Evolutionary conservation across 2,797 vertebrate genomes (phyloP).

Genomic region (Enteromius thamalakanensis): DNA sequence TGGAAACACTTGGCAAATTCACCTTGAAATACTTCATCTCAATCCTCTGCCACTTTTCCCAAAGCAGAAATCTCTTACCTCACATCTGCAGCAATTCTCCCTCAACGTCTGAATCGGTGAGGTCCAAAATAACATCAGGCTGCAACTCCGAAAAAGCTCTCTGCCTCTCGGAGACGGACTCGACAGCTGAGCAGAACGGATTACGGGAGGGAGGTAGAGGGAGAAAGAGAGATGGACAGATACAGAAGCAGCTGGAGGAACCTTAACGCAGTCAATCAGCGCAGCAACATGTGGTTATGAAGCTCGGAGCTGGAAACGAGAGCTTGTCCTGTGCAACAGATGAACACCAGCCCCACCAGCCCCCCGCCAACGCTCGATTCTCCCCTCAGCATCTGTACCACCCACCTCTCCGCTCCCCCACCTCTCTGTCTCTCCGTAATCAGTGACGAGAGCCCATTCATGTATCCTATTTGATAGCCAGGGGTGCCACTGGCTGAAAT

Average conservation of each 20-base stretch:
- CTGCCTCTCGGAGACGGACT: slow-evolving; percentile 56
- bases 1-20: slow-evolving; percentile 5
- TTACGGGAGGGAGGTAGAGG: slow-evolving; percentile 58
- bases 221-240: slow-evolving; percentile 41
- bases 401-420: slow-evolving; percentile 56
- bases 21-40: not conserved
- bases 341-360: slow-evolving; percentile 64
- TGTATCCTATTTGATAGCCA: slow-evolving; percentile 64
- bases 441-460: slow-evolving; percentile 69
- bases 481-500: slow-evolving; percentile 62
- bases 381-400: slow-evolving; percentile 44
- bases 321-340: slow-evolving; percentile 63
- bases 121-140: slow-evolving; percentile 59
- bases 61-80: slow-evolving; percentile 75
- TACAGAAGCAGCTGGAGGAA: slow-evolving; percentile 54
- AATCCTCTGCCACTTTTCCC: slow-evolving; percentile 23
- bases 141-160: slow-evolving; percentile 70
- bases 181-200: slow-evolving; percentile 53
- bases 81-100: slow-evolving; percentile 73
- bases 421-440: slow-evolving; percentile 66
- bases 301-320: slow-evolving; percentile 54
- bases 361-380: slow-evolving; percentile 47
- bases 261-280: slow-evolving; percentile 65
- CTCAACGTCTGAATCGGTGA: not conserved
- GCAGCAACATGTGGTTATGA: slow-evolving; percentile 81